Percentiles rank a stretch among this genome's conserved stretches.
phyloP scores from a whole-genome alignment of 2,888 invertebrate genomes.

The Pachymerium ferrugineum region DNA sequence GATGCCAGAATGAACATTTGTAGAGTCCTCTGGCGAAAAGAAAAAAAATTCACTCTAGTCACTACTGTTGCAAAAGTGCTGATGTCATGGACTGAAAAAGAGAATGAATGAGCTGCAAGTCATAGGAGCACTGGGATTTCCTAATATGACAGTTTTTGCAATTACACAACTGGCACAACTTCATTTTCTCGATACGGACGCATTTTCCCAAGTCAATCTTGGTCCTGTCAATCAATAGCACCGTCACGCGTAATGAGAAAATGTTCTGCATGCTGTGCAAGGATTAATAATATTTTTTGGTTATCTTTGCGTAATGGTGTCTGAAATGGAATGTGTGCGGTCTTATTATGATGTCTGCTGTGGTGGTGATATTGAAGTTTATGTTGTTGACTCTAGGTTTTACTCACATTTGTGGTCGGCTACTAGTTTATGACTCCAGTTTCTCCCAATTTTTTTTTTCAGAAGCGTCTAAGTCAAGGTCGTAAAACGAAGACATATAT shows the following conservation, averaged over 20 bases:
- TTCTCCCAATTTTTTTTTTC: neutral
- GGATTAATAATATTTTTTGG: conserved; percentile 23
- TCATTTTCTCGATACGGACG: neutral
- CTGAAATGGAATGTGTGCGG: conserved; percentile 19
- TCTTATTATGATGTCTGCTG: conserved; percentile 12
- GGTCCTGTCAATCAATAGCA: neutral
- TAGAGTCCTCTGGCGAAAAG: neutral
- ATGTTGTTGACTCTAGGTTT: neutral
- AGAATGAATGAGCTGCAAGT: neutral
- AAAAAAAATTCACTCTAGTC: conserved; percentile 1
- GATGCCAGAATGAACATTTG: conserved; percentile 5
- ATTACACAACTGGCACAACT: conserved; percentile 9
- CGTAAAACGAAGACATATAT: too few relatives aligned
- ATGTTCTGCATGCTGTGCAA: neutral
- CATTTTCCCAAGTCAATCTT: neutral
- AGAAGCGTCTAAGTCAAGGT: too few relatives aligned
- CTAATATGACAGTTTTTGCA: neutral
- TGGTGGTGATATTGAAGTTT: conserved; percentile 5
- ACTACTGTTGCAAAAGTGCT: conserved; percentile 20
- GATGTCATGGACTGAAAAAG: conserved; percentile 13
- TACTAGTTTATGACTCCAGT: conserved; percentile 6
- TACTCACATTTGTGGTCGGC: neutral
- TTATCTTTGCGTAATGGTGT: neutral
- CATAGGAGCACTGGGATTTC: neutral
- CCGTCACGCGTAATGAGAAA: neutral